These are phyloP conservation scores for Clarias gariepinus DNA, from an alignment of 2,113 vertebrate genomes.

Conservation along the genomic window DNA sequence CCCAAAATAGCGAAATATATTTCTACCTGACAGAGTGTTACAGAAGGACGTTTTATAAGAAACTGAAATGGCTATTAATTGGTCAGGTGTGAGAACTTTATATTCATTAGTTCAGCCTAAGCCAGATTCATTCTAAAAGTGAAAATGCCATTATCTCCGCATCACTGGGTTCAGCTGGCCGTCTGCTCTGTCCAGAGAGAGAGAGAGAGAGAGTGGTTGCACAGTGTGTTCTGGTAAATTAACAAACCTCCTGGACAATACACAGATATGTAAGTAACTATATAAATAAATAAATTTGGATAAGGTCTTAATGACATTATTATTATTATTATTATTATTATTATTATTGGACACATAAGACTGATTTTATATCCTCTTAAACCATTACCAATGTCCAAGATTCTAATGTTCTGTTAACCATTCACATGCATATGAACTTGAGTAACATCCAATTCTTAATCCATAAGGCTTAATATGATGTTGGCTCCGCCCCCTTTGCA, in stretches of 20 bases:
- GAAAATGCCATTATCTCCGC: constrained; percentile 8
- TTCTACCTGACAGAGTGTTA: background rate
- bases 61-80: background rate
- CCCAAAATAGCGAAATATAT: background rate
- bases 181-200: background rate
- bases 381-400: background rate
- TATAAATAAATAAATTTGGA: background rate
- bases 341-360: background rate
- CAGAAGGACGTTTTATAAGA: background rate
- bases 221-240: background rate
- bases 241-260: background rate
- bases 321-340: too few species aligned
- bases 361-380: background rate
- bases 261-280: too few species aligned
- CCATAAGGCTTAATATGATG: too few species aligned
- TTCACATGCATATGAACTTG: too few species aligned
- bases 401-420: background rate
- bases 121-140: constrained; percentile 32
- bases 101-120: constrained; percentile 37
- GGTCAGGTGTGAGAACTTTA: background rate
- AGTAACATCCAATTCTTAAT: too few species aligned
- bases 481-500: too few species aligned
- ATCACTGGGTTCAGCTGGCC: background rate
- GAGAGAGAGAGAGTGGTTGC: background rate
- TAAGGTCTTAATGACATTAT: background rate